Percentiles rank a stretch among this genome's conserved stretches.
phyloP scores from a whole-genome alignment of 1,140 invertebrate species.

The Bombus ignitus region DNA sequence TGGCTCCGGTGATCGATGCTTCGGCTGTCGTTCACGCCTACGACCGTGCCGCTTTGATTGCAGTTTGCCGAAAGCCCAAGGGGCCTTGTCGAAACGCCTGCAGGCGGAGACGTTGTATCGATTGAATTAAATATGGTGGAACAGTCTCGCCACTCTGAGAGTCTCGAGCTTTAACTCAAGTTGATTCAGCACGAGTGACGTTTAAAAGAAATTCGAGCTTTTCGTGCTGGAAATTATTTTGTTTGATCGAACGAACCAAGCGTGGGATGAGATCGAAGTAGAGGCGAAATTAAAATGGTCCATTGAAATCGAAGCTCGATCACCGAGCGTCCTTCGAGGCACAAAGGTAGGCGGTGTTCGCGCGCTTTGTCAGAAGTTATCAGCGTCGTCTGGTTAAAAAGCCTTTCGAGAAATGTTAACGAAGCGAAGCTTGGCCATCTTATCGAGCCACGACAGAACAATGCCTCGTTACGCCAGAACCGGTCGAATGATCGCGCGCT shows the following conservation, averaged over 20 bases:
- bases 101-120: neutral
- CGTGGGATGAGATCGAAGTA: neutral
- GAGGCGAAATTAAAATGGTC: neutral
- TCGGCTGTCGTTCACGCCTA: neutral
- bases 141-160: neutral
- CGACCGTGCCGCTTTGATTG: neutral
- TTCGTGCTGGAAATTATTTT: too few relatives aligned
- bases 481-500: neutral
- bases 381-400: constrained; percentile 1
- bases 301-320: neutral
- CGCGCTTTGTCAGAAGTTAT: constrained; percentile 2
- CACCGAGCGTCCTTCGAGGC: neutral
- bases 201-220: too few relatives aligned
- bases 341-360: neutral
- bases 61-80: neutral
- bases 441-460: constrained; percentile 51
- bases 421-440: constrained; percentile 41
- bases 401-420: constrained; percentile 50
- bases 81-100: neutral
- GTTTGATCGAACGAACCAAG: too few relatives aligned
- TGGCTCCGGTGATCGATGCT: constrained; percentile 6
- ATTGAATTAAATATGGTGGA: neutral
- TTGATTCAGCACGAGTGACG: neutral
- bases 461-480: constrained; percentile 47
- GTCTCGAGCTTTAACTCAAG: too few relatives aligned